A percentile compares a stretch with the other conserved stretches of the same genome.
Evolutionary conservation across 2,113 vertebrate species (phyloP).

Genomic region (Peromyscus polionotus): DNA sequence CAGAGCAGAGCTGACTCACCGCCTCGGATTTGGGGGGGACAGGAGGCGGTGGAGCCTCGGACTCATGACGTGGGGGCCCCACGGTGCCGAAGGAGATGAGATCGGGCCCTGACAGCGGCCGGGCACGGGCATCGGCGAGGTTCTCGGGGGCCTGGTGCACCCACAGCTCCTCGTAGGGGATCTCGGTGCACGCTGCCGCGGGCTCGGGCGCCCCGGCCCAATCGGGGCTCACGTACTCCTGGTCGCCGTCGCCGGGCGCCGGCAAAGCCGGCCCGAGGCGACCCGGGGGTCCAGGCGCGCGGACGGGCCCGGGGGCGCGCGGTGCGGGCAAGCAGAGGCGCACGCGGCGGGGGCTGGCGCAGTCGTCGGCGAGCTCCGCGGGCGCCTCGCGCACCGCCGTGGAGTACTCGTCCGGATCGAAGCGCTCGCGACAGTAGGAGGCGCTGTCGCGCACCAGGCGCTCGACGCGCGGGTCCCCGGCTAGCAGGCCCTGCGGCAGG

Average conservation of each 20-base stretch:
- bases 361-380: constrained; percentile 93
- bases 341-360: constrained; percentile 92
- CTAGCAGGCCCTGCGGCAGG: constrained; percentile 93
- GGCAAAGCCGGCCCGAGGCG: constrained; percentile 87
- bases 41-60: constrained; percentile 92
- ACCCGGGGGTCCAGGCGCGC: constrained; percentile 89
- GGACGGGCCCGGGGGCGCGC: constrained; percentile 87
- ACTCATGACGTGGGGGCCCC: constrained; percentile 76
- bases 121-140: constrained; percentile 75
- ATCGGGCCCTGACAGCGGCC: constrained; percentile 83
- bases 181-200: constrained; percentile 88
- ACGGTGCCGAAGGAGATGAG: constrained; percentile 90
- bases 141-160: constrained; percentile 88
- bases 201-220: constrained; percentile 92
- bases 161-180: constrained; percentile 99
- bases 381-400: constrained; percentile 95
- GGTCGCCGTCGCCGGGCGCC: constrained; percentile 88
- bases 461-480: constrained; percentile 91
- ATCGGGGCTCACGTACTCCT: constrained; percentile 95
- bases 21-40: constrained; percentile 99
- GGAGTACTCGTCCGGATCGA: constrained; percentile 97
- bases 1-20: constrained; percentile 90
- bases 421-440: constrained; percentile 91
- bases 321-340: constrained; percentile 90
- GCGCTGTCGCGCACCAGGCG: constrained; percentile 94